These are phyloP conservation scores for Drosophila nr. fundita DNA, from an alignment of 2,888 invertebrate species.

Conservation along the genomic window DNA sequence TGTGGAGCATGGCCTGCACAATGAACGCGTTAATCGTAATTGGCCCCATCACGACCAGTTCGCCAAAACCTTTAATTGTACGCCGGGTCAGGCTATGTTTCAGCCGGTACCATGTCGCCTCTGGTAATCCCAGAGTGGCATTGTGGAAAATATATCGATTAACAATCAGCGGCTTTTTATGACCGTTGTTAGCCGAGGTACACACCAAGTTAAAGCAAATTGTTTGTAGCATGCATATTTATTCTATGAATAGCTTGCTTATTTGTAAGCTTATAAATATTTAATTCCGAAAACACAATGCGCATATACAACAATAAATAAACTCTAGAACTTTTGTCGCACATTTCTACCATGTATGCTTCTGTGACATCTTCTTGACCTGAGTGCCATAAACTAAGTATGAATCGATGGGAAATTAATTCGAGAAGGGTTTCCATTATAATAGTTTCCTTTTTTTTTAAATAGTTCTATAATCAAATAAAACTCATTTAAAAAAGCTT, in stretches of 20 bases:
- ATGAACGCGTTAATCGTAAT: constrained; percentile 74
- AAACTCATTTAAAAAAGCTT: background rate
- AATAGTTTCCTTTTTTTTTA: background rate
- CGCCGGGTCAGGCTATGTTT: constrained; percentile 61
- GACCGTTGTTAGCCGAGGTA: background rate
- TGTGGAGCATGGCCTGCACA: constrained; percentile 74
- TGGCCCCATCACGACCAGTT: constrained; percentile 76
- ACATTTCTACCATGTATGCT: background rate
- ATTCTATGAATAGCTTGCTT: background rate
- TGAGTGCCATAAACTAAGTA: too few species aligned
- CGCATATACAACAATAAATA: background rate
- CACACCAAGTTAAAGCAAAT: background rate
- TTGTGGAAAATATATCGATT: constrained; percentile 40
- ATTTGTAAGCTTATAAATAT: background rate
- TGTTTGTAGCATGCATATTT: background rate
- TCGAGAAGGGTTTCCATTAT: background rate
- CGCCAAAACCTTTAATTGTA: constrained; percentile 66
- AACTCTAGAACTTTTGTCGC: background rate
- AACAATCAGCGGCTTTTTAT: constrained; percentile 7
- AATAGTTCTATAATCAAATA: background rate
- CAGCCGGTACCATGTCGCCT: constrained; percentile 61
- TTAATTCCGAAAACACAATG: background rate
- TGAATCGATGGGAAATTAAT: background rate
- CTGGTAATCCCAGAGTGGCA: constrained; percentile 56
- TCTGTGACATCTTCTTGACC: too few species aligned